Conservation (phyloP, 37 sponge, comb jelly and placozoan species). For the Geodia barretti region DNA sequence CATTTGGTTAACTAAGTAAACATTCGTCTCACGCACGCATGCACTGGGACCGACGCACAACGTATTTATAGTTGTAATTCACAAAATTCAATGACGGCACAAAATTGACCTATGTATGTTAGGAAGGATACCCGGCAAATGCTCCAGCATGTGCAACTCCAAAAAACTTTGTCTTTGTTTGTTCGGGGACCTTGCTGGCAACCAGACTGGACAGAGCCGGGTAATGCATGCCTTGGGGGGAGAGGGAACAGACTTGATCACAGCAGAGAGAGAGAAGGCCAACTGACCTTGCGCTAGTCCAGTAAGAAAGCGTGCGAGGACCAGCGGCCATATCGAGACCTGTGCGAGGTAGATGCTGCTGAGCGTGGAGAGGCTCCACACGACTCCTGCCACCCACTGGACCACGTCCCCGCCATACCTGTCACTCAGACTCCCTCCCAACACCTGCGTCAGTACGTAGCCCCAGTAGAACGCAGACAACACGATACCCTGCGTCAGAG, state of each 20-base stretch:
- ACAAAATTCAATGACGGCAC: too few relatives aligned
- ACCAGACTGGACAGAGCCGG: conserved; percentile 31
- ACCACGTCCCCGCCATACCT: conserved; percentile 41
- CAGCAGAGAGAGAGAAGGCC: neutral
- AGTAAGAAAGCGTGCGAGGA: conserved; percentile 22
- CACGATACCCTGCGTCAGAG: conserved; percentile 28
- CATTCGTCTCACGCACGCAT: too few relatives aligned
- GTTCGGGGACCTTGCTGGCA: conserved; percentile 9
- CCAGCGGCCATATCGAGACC: neutral
- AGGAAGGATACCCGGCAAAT: conserved; percentile 16
- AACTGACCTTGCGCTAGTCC: conserved; percentile 53
- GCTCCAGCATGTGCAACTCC: conserved; percentile 20
- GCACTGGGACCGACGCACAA: too few relatives aligned
- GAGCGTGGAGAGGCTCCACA: conserved; percentile 36
- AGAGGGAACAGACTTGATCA: too few relatives aligned
- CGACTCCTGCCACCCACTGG: conserved; percentile 25
- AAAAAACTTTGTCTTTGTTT: neutral
- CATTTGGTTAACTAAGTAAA: too few relatives aligned
- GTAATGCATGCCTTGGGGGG: conserved; percentile 27
- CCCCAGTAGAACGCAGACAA: conserved; percentile 56
- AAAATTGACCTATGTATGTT: too few relatives aligned
- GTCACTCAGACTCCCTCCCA: conserved; percentile 22
- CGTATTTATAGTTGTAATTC: too few relatives aligned
- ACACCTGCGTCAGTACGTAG: conserved; percentile 25
- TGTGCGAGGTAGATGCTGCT: neutral